These are phyloP conservation scores for Atrichornis clamosus DNA, from an alignment of 2,113 vertebrate species.

Conservation along the genomic window DNA sequence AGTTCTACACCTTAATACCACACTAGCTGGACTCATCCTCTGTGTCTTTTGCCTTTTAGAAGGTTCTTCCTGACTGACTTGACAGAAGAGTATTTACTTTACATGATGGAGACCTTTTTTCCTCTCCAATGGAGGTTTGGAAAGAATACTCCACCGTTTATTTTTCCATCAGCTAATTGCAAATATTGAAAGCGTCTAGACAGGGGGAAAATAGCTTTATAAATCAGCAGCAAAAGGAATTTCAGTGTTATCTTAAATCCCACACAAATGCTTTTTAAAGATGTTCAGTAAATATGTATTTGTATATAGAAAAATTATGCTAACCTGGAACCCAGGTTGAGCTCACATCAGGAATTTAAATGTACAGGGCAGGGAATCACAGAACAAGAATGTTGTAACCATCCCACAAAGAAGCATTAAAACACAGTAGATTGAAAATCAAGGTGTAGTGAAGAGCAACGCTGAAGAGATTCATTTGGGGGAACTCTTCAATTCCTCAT, in stretches of 20 bases:
- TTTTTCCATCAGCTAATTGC: slow-evolving; percentile 60
- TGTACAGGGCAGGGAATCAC: neutral
- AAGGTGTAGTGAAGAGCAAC: neutral
- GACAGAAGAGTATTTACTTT: slow-evolving; percentile 21
- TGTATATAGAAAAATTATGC: neutral
- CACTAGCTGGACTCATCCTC: neutral
- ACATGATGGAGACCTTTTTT: slow-evolving; percentile 10
- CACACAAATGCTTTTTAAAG: slow-evolving; percentile 39
- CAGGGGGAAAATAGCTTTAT: slow-evolving; percentile 32
- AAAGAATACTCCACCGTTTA: slow-evolving; percentile 38
- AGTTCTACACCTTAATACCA: slow-evolving; percentile 10
- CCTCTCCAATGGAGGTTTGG: slow-evolving; percentile 20
- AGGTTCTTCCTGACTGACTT: slow-evolving; percentile 8
- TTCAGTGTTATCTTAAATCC: slow-evolving; percentile 45
- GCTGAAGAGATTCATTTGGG: neutral
- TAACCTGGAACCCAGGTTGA: slow-evolving; percentile 1
- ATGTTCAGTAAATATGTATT: slow-evolving; percentile 38
- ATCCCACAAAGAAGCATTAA: neutral
- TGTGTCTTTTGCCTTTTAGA: neutral
- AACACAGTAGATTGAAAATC: neutral
- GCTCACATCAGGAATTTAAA: neutral
- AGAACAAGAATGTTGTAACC: neutral
- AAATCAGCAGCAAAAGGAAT: slow-evolving; percentile 51
- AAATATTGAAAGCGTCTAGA: slow-evolving; percentile 54
- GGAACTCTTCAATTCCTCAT: neutral